Percentiles rank a stretch among this genome's conserved stretches.
phyloP scores from a whole-genome alignment of 2,888 invertebrate species.

The Xanthia icteritia region DNA sequence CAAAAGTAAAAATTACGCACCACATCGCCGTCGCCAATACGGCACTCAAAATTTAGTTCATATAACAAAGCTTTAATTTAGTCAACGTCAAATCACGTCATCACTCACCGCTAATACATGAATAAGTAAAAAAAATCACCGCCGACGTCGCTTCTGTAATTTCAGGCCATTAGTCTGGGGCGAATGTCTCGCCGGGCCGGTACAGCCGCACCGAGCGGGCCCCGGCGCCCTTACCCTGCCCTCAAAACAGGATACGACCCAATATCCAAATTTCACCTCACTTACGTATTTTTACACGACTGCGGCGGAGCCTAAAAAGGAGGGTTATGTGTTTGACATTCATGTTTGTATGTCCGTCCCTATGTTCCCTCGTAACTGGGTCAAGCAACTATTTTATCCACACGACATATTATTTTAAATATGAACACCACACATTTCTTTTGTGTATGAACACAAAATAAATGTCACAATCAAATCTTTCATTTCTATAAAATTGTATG shows the following conservation, averaged over 20 bases:
- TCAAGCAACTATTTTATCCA: too few relatives aligned
- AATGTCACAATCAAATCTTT: too few relatives aligned
- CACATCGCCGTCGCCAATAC: background rate
- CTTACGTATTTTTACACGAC: conserved; percentile 29
- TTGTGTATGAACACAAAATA: too few relatives aligned
- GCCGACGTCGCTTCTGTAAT: conserved; percentile 48
- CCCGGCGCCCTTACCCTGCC: conserved; percentile 70
- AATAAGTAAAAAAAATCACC: conserved; percentile 50
- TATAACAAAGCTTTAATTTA: conserved; percentile 41
- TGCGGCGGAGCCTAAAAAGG: too few relatives aligned
- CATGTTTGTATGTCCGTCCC: too few relatives aligned
- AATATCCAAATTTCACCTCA: conserved; percentile 40
- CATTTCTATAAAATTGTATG: too few relatives aligned
- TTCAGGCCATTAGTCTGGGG: conserved; percentile 55
- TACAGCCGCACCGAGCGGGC: conserved; percentile 69
- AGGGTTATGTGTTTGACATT: too few relatives aligned
- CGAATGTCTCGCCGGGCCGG: conserved; percentile 64
- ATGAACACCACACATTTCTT: too few relatives aligned
- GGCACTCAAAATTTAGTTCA: conserved; percentile 14
- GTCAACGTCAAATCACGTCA: conserved; percentile 34
- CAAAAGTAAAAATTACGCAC: background rate
- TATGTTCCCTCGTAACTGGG: too few relatives aligned
- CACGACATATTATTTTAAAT: too few relatives aligned
- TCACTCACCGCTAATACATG: conserved; percentile 35
- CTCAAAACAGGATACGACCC: conserved; percentile 60